phyloP scores from a whole-genome alignment of 2,113 vertebrate species.

The Donacobius atricapilla region DNA sequence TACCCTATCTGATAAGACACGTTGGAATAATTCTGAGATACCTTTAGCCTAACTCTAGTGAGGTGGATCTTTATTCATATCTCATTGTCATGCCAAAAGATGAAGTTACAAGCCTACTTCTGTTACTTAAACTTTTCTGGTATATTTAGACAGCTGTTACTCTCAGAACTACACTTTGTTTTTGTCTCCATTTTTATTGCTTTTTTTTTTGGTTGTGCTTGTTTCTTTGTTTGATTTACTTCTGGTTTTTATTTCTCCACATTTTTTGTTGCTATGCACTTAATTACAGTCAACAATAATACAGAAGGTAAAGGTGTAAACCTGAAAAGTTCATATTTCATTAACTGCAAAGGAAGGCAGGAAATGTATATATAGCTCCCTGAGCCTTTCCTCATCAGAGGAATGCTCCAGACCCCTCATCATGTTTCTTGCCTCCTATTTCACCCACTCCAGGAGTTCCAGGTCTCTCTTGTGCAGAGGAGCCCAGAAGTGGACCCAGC shows the following conservation, averaged over 20 bases:
- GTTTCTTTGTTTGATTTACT: neutral
- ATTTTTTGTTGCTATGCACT: neutral
- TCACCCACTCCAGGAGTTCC: neutral
- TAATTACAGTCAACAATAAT: neutral
- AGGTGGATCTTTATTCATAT: neutral
- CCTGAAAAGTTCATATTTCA: neutral
- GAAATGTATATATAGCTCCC: neutral
- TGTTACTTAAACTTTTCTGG: neutral
- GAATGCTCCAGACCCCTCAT: neutral
- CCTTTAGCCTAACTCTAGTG: neutral
- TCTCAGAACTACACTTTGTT: neutral
- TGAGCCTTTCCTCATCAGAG: neutral
- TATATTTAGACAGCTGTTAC: neutral
- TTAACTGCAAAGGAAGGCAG: neutral
- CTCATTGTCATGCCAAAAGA: neutral
- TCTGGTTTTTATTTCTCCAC: neutral
- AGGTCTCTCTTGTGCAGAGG: neutral
- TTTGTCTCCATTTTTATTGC: neutral
- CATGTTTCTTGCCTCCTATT: neutral
- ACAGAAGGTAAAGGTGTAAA: neutral
- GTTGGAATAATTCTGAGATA: neutral
- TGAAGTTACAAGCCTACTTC: neutral
- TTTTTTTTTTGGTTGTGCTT: neutral
- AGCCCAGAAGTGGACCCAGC: neutral
- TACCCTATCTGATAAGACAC: neutral